Base-by-base conservation (phyloP, 1,140 invertebrate species). In the Melanaphis sacchari region DNA sequence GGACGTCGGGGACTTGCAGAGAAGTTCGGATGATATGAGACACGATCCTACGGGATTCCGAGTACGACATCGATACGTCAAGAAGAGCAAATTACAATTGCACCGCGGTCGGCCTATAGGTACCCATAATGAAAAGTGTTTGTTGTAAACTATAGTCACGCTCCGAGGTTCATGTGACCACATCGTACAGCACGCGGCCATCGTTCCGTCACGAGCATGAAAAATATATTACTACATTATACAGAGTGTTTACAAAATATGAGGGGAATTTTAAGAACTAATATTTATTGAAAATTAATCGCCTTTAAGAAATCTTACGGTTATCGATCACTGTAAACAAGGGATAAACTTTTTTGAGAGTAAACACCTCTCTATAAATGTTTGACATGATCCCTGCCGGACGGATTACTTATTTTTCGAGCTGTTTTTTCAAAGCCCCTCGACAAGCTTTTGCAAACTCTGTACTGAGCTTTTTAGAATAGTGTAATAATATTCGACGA, bases 91-190 rank as follows among this genome's bases (percentile, higher is more conserved):
- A 90, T 40, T 38, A 54, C 88, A 90, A 90, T 54, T 49, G n/a
- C 31, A 90, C 21, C 59, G 15, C 15, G 15, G 59, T 31, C 11
- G 31, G 31, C 31, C 31, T 18, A n/a, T 21, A 49, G 46, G 46
- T 15, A n/a, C 31, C 11, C 59, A 66, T 66, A 15, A n/a, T 26
- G 9, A 8, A 38, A 54, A 54, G n/a, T 90, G 40, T 90, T 90
- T 24, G 24, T 82, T 49, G 59, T 76, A n/a, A 49, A 49, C 4
- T 76, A 91, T 91, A 41, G 90, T 91, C 90, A 91, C 90, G 90
- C 90, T 43, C 41, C 90, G 90, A 38, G 43, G 90, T 82, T 91
- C 90, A 36, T 49, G 90, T 91, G 90, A 46, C 43, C 66, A 36
- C 90, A 24, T 82, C 2, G 46, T 41, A 90, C 0, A 21, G 46